phyloP scores from a whole-genome alignment of 2,888 invertebrate genomes.

The Dryococelus australis region DNA sequence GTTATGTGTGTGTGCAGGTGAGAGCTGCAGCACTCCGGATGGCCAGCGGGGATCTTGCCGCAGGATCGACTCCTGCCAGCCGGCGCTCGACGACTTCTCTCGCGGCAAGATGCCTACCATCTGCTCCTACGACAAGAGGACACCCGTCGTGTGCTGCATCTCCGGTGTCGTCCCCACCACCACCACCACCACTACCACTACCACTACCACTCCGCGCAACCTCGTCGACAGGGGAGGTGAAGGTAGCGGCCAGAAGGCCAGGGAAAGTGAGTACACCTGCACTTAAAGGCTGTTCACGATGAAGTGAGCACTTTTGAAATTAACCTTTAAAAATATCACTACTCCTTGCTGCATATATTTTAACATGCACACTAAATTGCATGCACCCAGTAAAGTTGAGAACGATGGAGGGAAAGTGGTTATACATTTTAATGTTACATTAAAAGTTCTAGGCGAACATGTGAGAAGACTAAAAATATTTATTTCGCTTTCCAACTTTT shows the following conservation, averaged over 20 bases:
- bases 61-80: not conserved
- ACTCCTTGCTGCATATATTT: no score
- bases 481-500: no score
- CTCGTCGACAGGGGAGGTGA: not conserved
- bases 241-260: not conserved
- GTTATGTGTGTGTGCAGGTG: not conserved
- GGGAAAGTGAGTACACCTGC: not conserved
- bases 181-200: not conserved
- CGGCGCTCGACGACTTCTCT: slow-evolving; percentile 19
- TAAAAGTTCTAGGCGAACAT: no score
- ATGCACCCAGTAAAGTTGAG: no score
- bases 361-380: no score
- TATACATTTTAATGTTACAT: no score
- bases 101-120: slow-evolving; percentile 11
- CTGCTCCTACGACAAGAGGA: slow-evolving; percentile 19
- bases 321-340: no score
- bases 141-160: slow-evolving; percentile 28
- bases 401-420: no score
- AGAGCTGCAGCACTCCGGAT: not conserved
- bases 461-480: no score
- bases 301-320: no score
- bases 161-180: not conserved
- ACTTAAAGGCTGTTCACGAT: no score
- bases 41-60: not conserved
- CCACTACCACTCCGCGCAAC: not conserved